Evolutionary conservation across 2,113 vertebrate species (phyloP).

Genomic region (Calidris pugnax): DNA sequence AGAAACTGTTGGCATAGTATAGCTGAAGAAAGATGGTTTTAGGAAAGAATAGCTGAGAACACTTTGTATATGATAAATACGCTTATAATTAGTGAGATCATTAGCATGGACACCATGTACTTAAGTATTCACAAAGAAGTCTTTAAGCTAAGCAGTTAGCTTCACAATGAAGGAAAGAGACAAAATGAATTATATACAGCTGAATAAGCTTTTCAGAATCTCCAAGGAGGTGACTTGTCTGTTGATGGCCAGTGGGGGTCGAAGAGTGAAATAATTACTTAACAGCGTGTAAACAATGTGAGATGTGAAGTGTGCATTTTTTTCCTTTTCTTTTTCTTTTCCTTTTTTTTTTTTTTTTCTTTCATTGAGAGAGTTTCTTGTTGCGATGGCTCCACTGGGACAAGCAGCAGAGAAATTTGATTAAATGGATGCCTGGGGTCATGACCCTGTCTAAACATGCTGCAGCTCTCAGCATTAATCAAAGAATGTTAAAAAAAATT

Average conservation of each 20-base stretch:
- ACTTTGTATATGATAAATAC: slow-evolving; percentile 74
- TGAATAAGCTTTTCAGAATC: slow-evolving; percentile 83
- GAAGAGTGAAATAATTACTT: slow-evolving; percentile 86
- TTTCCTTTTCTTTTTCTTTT: slow-evolving; percentile 34
- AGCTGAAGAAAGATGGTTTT: slow-evolving; percentile 58
- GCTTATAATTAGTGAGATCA: slow-evolving; percentile 80
- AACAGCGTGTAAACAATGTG: slow-evolving; percentile 85
- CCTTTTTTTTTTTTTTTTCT: not conserved
- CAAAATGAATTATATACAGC: slow-evolving; percentile 74
- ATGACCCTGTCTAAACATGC: slow-evolving; percentile 85
- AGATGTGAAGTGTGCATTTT: slow-evolving; percentile 74
- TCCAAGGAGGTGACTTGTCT: slow-evolving; percentile 81
- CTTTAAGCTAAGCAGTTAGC: slow-evolving; percentile 78
- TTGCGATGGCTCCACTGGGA: slow-evolving; percentile 81
- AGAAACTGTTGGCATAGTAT: slow-evolving; percentile 54
- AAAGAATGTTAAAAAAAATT: slow-evolving; percentile 80
- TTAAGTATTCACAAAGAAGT: slow-evolving; percentile 79
- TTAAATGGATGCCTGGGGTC: slow-evolving; percentile 89
- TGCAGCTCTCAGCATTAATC: slow-evolving; percentile 89
- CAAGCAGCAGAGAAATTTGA: slow-evolving; percentile 87
- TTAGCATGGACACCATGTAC: slow-evolving; percentile 74
- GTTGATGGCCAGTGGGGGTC: slow-evolving; percentile 75
- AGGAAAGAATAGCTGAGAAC: slow-evolving; percentile 48
- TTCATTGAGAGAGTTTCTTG: slow-evolving; percentile 80
- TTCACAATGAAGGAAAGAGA: slow-evolving; percentile 47